Percentiles rank a stretch among this genome's conserved stretches.
Evolutionary conservation across 2,113 vertebrate genomes (phyloP).

Genomic region (Shinisaurus crocodilurus): DNA sequence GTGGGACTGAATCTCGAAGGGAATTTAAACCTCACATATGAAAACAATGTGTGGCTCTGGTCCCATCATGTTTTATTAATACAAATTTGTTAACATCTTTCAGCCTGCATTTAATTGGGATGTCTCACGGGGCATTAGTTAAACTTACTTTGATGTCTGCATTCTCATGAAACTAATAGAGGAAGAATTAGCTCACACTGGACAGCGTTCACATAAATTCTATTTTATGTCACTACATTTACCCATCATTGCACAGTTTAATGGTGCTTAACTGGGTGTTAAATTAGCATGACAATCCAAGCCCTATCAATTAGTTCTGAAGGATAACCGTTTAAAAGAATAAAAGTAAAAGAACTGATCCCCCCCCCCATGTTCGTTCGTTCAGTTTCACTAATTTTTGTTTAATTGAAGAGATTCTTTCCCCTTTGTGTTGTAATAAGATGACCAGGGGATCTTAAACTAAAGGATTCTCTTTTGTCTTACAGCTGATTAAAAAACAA

Average conservation of each 20-base stretch:
- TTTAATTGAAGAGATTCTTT: slow-evolving; percentile 28
- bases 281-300: slow-evolving; percentile 58
- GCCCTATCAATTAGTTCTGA: slow-evolving; percentile 48
- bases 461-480: slow-evolving; percentile 1
- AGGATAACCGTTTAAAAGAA: slow-evolving; percentile 50
- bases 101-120: slow-evolving; percentile 45
- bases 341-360: slow-evolving; percentile 56
- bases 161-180: no score
- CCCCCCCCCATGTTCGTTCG: no score
- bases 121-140: slow-evolving; percentile 45
- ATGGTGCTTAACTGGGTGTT: slow-evolving; percentile 66
- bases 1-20: background rate
- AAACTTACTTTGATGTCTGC: no score
- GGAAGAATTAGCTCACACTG: slow-evolving; percentile 20
- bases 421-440: background rate
- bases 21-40: background rate
- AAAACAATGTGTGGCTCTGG: background rate
- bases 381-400: slow-evolving; percentile 27
- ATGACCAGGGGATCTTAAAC: background rate
- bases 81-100: background rate
- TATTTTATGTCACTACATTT: slow-evolving; percentile 51
- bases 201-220: slow-evolving; percentile 58
- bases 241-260: slow-evolving; percentile 60
- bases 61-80: background rate
- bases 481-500: background rate